Base-by-base conservation (phyloP, 1,140 invertebrate species). In the Anoplophora glabripennis region DNA sequence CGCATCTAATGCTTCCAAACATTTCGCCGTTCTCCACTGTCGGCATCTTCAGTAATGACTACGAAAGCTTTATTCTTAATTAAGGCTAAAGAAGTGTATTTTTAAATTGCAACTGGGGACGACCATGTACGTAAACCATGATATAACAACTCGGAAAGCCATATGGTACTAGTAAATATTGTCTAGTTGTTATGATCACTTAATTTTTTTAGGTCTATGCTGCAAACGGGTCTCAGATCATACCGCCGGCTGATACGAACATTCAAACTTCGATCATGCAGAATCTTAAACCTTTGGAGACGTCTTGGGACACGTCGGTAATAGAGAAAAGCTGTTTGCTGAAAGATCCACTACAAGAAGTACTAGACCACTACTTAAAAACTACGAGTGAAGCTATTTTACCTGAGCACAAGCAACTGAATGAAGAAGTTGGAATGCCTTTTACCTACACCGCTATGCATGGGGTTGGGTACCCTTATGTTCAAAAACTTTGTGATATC, bases 391-490 rank as follows among this genome's bases (percentile, higher is more conserved):
- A 80, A 9, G 76, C 74, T 41, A 75, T 85, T 35, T 66, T 80
- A 33, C 76, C 81, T 45, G 80, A 84, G 10, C 63, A 79, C 28
- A 68, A 75, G 7, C 74, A 79, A 65, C 67, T 82, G 11, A 94
- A 93, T 75, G 71, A 67, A 40, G 80, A 75, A 12, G 81, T 84
- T 2, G 74, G 78, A 17, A 70, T 94, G 4, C 83, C 82, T 66
- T 88, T 93, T 62, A 89, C 90, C 0, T 99, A 98, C 67, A 98
- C 95, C 41, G 90, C 97, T 0, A 96, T 99, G 90, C 98, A 99
- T 76, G 98, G 98, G 18, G 96, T 99, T 11, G 95, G 95, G 1
- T 89, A 92, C 73, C 75, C 83, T 8, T 97, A 87, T 74, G 83
- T 96, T 61, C 71, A 81, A 38, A 77, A 86, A 64, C 88, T 91